phyloP scores from a whole-genome alignment of 2,888 invertebrate species.

The Lacanobia oleracea region DNA sequence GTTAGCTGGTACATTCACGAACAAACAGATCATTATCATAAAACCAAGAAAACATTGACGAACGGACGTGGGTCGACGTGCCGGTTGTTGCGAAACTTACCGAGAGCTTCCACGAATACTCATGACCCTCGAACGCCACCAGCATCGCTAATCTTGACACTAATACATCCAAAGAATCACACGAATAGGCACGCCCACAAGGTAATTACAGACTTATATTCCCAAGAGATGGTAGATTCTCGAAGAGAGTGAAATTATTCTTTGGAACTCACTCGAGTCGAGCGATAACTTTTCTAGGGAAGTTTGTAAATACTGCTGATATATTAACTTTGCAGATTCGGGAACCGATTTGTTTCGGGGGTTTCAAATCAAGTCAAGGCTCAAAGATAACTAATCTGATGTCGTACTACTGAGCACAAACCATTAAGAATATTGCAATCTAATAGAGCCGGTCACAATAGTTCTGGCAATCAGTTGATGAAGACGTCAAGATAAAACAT shows the following conservation, averaged over 20 bases:
- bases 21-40: slow-evolving; percentile 49
- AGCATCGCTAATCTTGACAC: slow-evolving; percentile 80
- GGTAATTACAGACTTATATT: slow-evolving; percentile 63
- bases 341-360: slow-evolving; percentile 38
- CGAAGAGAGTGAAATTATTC: slow-evolving; percentile 51
- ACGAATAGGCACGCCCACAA: slow-evolving; percentile 56
- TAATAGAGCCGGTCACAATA: slow-evolving; percentile 70
- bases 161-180: slow-evolving; percentile 71
- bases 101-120: slow-evolving; percentile 75
- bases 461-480: slow-evolving; percentile 72
- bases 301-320: slow-evolving; percentile 28
- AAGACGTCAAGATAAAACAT: slow-evolving; percentile 76
- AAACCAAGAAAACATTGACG: slow-evolving; percentile 68
- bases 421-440: slow-evolving; percentile 79
- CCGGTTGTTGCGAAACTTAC: slow-evolving; percentile 77
- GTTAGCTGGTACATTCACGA: slow-evolving; percentile 8
- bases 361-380: slow-evolving; percentile 67
- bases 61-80: slow-evolving; percentile 73
- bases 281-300: slow-evolving; percentile 39
- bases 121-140: slow-evolving; percentile 77
- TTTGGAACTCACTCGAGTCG: slow-evolving; percentile 31
- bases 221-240: slow-evolving; percentile 48
- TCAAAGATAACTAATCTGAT: slow-evolving; percentile 73
- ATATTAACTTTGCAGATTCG: slow-evolving; percentile 61
- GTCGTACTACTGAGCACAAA: slow-evolving; percentile 75